Conservation (phyloP, 2,888 invertebrate species). For the Brassicogethes aeneus region DNA sequence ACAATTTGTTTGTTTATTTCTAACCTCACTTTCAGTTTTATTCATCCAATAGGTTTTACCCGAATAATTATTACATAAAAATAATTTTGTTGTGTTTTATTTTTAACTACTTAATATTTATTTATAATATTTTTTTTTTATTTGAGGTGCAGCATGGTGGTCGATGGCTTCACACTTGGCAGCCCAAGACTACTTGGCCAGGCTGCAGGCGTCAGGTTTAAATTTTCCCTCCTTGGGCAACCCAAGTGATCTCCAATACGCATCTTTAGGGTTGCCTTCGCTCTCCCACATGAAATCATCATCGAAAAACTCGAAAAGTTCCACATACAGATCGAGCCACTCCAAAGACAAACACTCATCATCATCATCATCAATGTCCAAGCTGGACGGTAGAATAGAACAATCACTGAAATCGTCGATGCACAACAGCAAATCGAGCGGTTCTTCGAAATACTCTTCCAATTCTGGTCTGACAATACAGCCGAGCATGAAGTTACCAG, state of each 20-base stretch:
- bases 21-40: too few relatives aligned
- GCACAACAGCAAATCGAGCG: constrained; percentile 18
- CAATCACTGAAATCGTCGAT: constrained; percentile 19
- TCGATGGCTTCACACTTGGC: constrained; percentile 83
- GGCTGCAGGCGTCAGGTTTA: constrained; percentile 71
- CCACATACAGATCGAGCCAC: constrained; percentile 4
- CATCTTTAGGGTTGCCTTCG: constrained; percentile 46
- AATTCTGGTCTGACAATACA: constrained; percentile 31
- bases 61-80: too few relatives aligned
- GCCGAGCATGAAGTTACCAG: constrained; percentile 28
- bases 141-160: constrained; percentile 79
- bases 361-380: constrained; percentile 16
- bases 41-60: too few relatives aligned
- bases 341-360: constrained; percentile 7
- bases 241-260: constrained; percentile 52
- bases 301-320: constrained; percentile 24
- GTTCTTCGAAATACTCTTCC: constrained; percentile 23
- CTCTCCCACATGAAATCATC: constrained; percentile 35
- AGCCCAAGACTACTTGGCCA: constrained; percentile 78
- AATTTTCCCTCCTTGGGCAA: constrained; percentile 55
- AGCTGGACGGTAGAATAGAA: constrained; percentile 23
- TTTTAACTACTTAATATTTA: too few relatives aligned
- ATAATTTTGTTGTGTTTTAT: too few relatives aligned
- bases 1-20: too few relatives aligned
- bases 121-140: too few relatives aligned